These are phyloP conservation scores for Xyliphius kryptos DNA, from an alignment of 2,113 vertebrate genomes.

Conservation along the genomic window DNA sequence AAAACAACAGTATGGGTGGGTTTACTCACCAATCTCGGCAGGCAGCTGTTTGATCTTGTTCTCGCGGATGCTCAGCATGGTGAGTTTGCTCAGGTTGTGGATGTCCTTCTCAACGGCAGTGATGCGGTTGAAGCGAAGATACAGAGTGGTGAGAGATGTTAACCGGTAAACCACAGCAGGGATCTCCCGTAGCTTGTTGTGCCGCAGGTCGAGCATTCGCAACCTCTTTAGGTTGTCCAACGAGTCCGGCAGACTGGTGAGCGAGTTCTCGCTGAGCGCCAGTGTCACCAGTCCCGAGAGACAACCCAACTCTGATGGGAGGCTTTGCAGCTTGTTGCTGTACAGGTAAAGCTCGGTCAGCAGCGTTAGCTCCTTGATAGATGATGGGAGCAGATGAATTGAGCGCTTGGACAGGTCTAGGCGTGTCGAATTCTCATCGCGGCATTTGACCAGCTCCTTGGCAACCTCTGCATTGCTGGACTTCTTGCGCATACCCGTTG, in stretches of 20 bases:
- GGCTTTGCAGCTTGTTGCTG: slow-evolving; percentile 97
- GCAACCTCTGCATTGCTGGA: slow-evolving; percentile 95
- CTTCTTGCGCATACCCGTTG: slow-evolving; percentile 88
- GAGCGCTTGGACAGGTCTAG: slow-evolving; percentile 97
- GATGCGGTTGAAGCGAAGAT: slow-evolving; percentile 98
- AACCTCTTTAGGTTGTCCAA: slow-evolving; percentile 95
- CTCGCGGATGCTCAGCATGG: slow-evolving; percentile 97
- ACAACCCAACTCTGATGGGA: slow-evolving; percentile 89
- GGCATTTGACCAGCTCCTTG: slow-evolving; percentile 97
- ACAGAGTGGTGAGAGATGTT: slow-evolving; percentile 86
- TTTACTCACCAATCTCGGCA: slow-evolving; percentile 88
- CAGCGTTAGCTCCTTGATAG: slow-evolving; percentile 93
- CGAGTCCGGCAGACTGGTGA: slow-evolving; percentile 96
- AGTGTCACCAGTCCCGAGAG: slow-evolving; percentile 90
- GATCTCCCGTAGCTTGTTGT: slow-evolving; percentile 97
- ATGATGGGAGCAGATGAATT: slow-evolving; percentile 88
- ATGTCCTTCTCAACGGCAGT: slow-evolving; percentile 97
- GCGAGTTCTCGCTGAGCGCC: slow-evolving; percentile 94
- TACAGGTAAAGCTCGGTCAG: slow-evolving; percentile 98
- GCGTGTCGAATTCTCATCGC: slow-evolving; percentile 93
- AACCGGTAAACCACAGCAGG: slow-evolving; percentile 91
- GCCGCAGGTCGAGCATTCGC: slow-evolving; percentile 95
- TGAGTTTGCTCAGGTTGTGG: slow-evolving; percentile 89
- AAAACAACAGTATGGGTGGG: no score
- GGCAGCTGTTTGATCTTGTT: slow-evolving; percentile 99